Evolutionary conservation across 2,888 invertebrate genomes (phyloP), one percentile per base, ranked within the genome.

Genomic region (Drosophila cognata): DNA sequence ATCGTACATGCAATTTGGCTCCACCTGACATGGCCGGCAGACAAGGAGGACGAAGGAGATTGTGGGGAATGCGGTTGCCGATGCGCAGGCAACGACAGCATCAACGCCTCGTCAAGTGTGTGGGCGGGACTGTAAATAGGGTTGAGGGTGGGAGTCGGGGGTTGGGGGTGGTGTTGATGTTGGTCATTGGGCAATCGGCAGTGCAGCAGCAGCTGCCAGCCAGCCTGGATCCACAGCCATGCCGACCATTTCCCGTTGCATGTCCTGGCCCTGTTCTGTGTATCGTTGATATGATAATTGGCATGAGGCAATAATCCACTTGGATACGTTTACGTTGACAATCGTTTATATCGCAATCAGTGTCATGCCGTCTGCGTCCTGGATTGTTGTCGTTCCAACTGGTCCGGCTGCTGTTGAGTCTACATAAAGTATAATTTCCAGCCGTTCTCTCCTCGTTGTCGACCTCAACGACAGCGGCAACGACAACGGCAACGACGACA

Each of bases 241-340:
- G 52, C 18, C 41, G 55, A 58, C 65, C 71, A 65, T 79, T 64
- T 61, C 16, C 46, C 58, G 72, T 86, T 86, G 65, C 71, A 63
- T 75, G 73, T 78, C 57, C 64, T 68, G 58, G 56, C 81, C 63
- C 71, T 56, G 55, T 50, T 65, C 72, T 88, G 86, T 84, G 74
- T 88, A 82, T 88, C 90, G 90, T 84, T 86, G 90, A 89, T 89
- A 90, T 91, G 91, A 90, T 90, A 90, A 90, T 90, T 91, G 90
- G 89, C 90, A 88, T 90, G 89, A 88, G 90, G 91, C 89, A 90
- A 91, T 90, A 90, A 90, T 90, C 91, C 90, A 91, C 89, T 90
- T 84, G 90, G 85, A 81, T 87, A 87, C 89, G 87, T 85, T 87
- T 85, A 87, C 89, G 88, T 85, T 88, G 91, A 91, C 91, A 91